These are phyloP conservation scores for Anguilla pacifica DNA, from an alignment of 2,797 vertebrate species.

Conservation along the genomic window DNA sequence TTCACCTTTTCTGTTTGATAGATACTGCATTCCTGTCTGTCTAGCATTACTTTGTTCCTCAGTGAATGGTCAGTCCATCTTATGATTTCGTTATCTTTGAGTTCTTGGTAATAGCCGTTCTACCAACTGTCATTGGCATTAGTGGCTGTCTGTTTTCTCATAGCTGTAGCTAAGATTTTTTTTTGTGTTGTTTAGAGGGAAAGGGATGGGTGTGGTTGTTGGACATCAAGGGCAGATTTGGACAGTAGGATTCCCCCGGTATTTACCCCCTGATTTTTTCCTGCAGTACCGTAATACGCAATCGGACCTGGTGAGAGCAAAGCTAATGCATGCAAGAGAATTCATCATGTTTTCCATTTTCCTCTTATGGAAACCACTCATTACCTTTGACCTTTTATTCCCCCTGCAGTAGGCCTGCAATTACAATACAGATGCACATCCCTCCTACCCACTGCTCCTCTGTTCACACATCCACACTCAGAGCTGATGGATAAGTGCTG, in stretches of 20 bases:
- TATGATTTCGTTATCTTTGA: slow-evolving; percentile 65
- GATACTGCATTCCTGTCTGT: slow-evolving; percentile 91
- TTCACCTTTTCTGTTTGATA: slow-evolving; percentile 71
- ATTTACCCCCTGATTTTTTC: not conserved
- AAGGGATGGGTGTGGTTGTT: slow-evolving; percentile 51
- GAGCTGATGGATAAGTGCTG: not conserved
- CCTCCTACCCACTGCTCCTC: not conserved
- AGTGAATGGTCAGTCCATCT: slow-evolving; percentile 71
- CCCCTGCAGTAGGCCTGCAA: slow-evolving; percentile 20
- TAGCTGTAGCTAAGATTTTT: slow-evolving; percentile 51
- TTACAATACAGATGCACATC: not conserved
- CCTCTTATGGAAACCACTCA: slow-evolving; percentile 41
- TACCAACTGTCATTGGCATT: slow-evolving; percentile 65
- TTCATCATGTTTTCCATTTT: slow-evolving; percentile 45
- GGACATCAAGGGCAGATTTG: slow-evolving; percentile 35
- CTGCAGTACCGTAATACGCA: not conserved
- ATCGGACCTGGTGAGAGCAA: slow-evolving; percentile 34
- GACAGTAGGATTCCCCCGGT: not conserved
- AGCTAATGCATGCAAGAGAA: slow-evolving; percentile 53
- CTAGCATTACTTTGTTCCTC: slow-evolving; percentile 80
- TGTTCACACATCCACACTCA: not conserved
- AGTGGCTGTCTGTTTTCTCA: slow-evolving; percentile 66
- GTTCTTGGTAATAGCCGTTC: slow-evolving; percentile 60
- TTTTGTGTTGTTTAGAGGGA: slow-evolving; percentile 38
- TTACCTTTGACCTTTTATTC: slow-evolving; percentile 43